Percentiles rank a stretch among this genome's conserved stretches.
These are phyloP conservation scores for Diabrotica balteata DNA, from an alignment of 2,888 invertebrate genomes.

Conservation along the genomic window DNA sequence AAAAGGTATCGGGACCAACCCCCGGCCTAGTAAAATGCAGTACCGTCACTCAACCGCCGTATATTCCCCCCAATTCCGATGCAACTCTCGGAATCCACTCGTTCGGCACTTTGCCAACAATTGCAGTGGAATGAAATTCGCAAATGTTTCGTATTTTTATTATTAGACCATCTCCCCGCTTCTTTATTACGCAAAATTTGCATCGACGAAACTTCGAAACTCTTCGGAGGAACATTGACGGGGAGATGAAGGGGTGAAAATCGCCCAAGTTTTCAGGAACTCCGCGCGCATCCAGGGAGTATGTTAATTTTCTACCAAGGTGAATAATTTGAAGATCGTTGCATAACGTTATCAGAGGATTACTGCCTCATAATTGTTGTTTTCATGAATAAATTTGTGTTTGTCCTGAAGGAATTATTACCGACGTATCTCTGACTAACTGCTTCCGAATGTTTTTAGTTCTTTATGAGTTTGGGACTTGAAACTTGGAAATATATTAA, in stretches of 20 bases:
- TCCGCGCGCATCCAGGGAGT: conserved; percentile 21
- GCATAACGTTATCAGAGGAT: conserved; percentile 20
- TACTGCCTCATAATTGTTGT: conserved; percentile 19
- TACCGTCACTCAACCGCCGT: conserved; percentile 2
- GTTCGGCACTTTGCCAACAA: conserved; percentile 44
- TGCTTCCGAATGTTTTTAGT: too few relatives aligned
- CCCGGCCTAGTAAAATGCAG: not conserved
- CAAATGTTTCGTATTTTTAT: conserved; percentile 49
- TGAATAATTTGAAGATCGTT: conserved; percentile 23
- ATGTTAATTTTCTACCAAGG: conserved; percentile 30
- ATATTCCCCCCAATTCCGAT: conserved; percentile 31
- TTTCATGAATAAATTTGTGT: conserved; percentile 21
- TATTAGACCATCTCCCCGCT: conserved; percentile 49
- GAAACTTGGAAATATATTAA: too few relatives aligned
- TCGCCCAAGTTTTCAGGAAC: conserved; percentile 30
- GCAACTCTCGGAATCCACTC: conserved; percentile 35
- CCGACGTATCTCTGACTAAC: not conserved
- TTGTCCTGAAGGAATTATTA: not conserved
- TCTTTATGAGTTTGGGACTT: too few relatives aligned
- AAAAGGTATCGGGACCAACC: too few relatives aligned
- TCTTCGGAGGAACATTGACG: conserved; percentile 37
- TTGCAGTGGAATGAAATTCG: conserved; percentile 44
- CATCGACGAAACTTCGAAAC: conserved; percentile 46
- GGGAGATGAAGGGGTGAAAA: conserved; percentile 34
- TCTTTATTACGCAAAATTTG: conserved; percentile 51